Base-by-base conservation (phyloP, 2,888 invertebrate species). In the Agrochola macilenta region DNA sequence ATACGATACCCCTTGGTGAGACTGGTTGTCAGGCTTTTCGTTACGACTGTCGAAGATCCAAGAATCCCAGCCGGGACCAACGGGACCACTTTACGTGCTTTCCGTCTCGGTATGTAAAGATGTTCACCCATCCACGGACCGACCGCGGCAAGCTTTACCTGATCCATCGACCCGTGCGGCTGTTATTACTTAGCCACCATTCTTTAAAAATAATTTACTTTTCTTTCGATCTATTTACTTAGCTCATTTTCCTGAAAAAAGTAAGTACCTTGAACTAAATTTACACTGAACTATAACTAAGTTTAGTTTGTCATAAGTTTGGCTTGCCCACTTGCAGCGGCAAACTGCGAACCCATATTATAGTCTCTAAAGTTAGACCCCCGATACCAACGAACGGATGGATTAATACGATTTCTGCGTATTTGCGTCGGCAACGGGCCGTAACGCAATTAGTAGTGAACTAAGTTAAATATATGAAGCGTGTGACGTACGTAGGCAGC, bases 371-470 rank as follows among this genome's bases (percentile, higher is more conserved):
- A 83, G 68, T 82, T 81, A 75, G 74, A 52, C 58, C 65, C 60
- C 60, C 81, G 84, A 84, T 82, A 84, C 74, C n/a, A 73, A 63
- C 49, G 75, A 75, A 66, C 81, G 76, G 57, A 39, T 76, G 80
- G 73, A 86, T 86, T 89, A 89, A 88, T 88, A 85, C 78, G 64
- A 89, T 89, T 89, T 83, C 79, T 85, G 71, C 84, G 84, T 89
- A 89, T 89, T 87, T 89, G 78, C 88, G 78, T 74, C 87, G 71
- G 85, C 86, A 83, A 78, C 86, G 77, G 82, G 71, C 74, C 78
- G 78, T 90, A 90, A 90, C 86, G 54, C 73, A 84, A 89, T 90
- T 90, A 88, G 65, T 64, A 69, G 49, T 63, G 83, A 89, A 89
- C 87, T 86, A 84, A 86, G 87, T 90, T 90, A 85, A 78, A 84